A percentile compares a stretch with the other conserved stretches of the same genome.
Conservation (phyloP, 1,140 invertebrate species). For the Tetraneura akinire region DNA sequence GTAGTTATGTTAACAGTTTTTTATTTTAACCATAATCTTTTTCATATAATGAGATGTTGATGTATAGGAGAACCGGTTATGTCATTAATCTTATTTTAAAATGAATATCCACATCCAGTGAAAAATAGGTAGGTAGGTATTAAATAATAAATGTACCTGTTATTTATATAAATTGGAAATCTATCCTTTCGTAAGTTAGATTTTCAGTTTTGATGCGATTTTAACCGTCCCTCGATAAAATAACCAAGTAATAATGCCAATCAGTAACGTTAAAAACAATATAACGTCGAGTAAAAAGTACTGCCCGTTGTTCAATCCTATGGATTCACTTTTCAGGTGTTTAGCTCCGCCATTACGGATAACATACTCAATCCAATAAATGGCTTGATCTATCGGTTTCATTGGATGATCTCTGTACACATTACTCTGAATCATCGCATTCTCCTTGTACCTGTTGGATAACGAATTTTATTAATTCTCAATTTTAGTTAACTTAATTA, state of each 20-base stretch:
- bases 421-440: conserved; percentile 36
- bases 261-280: not conserved
- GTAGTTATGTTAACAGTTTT: too few species aligned
- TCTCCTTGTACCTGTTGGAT: not conserved
- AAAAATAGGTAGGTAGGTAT: too few species aligned
- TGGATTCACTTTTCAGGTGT: conserved; percentile 54
- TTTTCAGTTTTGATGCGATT: not conserved
- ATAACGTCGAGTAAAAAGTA: conserved; percentile 55
- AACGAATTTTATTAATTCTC: not conserved
- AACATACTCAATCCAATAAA: conserved; percentile 66
- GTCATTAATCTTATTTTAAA: too few species aligned
- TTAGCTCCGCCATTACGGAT: conserved; percentile 61
- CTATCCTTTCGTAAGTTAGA: not conserved
- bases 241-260: not conserved
- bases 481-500: too few species aligned
- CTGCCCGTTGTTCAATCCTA: conserved; percentile 54
- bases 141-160: too few species aligned
- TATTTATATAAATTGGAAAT: too few species aligned
- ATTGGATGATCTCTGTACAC: conserved; percentile 59
- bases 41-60: too few species aligned
- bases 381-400: conserved; percentile 58
- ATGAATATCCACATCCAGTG: too few species aligned
- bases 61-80: too few species aligned
- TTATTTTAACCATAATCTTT: too few species aligned
- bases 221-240: not conserved